Base-by-base conservation (phyloP, 2,888 invertebrate genomes). In the Chaetogeoica ovagalla region DNA sequence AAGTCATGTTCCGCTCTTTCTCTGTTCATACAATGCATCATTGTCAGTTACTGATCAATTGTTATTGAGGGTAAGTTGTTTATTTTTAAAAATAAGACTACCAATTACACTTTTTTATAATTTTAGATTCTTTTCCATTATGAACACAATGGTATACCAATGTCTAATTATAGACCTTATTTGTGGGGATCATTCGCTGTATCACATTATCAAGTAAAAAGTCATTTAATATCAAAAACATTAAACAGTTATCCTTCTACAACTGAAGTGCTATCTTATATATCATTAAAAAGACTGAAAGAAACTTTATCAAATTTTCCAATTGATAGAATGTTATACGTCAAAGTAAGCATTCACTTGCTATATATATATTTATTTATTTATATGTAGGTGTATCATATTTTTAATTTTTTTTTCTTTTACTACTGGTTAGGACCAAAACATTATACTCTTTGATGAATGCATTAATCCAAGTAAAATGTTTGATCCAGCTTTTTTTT, bases 121-220 rank as follows among this genome's bases (percentile, higher is more conserved):
- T 68, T 76, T 68, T 87, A 90, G 72, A 88, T 94, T 82, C 85
- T 94, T 79, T 89, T 90, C 83, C 87, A 89, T 82, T 93, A 93
- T 86, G 92, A 95, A 87, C 87, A 87, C 82, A 90, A 90, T 84
- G 91, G 90, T 74, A 87, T 91, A 82, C 89, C 90, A 30, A 88
- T 93, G 17, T 88, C 89, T 72, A 88, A 91, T 84, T 92, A 89
- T 85, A 91, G 92, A 83, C 96, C 96, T 0, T 93, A 93, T 84
- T 87, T 96, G 0, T 96, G 94, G 92, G 95, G 95, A 0, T 91
- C 91, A 85, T 90, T 92, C 4, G 95, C 94, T 0, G 91, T 93
- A 0, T 90, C 90, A 73, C 91, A 93, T 85, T 94, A 94, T 85
- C 91, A 93, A 2, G 89, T 94, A 0, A 81, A 82, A 39, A 82